Base-by-base conservation (phyloP, 1,140 invertebrate genomes). In the Drosophila repleta region DNA sequence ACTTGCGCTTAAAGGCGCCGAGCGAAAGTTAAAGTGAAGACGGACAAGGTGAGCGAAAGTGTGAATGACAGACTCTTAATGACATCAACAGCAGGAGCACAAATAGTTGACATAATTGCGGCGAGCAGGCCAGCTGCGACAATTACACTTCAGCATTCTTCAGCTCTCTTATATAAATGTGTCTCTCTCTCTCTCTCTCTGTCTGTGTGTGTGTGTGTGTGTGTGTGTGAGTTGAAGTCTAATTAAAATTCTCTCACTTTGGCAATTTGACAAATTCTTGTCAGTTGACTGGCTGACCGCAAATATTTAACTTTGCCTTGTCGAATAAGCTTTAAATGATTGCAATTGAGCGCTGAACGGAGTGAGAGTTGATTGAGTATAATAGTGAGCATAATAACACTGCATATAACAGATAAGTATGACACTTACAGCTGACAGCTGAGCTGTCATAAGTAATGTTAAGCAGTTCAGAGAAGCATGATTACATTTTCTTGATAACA, bases 51-150 rank as follows among this genome's bases (percentile, higher is more conserved):
- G 73, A 76, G 62, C 51, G 48, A 53, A 24, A 57, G 55, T 65
- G 74, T 79, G 70, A 74, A 39, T 60, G 76, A 79, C 74, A 68
- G 46, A 57, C 68, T 29, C 58, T 75, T 75, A 83, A 82, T 82
- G 64, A 72, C 58, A 37, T 53, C 37, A 41, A 21, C 17, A 45
- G 10, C 15, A 45, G 4, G 32, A 41, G 5, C 53, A 24, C 57
- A 69, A 66, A 76, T 73, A 73, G 56, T 66, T 83, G 64, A 66
- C 35, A 49, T 71, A 68, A 71, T 78, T 57, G 65, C n/a, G 61
- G 52, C n/a, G 53, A 46, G n/a, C 18, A 35, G 26, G 10, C 4
- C 41, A 63, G 66, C 37, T 48, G 58, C 10, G 17, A 55, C 49
- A 69, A 69, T 69, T 46, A 26, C 58, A 63, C 18, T 39, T 21